phyloP scores from a whole-genome alignment of 2,797 vertebrate species.

The Galaxias olidus region DNA sequence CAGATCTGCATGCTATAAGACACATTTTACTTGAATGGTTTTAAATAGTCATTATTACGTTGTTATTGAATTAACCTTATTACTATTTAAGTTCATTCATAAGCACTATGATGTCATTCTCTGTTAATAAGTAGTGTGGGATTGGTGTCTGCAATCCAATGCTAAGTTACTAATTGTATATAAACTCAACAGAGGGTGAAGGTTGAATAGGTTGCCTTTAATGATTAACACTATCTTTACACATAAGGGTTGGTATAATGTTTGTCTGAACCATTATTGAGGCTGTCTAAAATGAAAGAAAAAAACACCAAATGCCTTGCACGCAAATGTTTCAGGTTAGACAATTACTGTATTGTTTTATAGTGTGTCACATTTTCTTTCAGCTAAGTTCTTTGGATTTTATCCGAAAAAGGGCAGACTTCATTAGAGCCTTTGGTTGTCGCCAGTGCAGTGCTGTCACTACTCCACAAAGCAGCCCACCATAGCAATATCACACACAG shows the following conservation, averaged over 20 bases:
- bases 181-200: background rate
- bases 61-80: slow-evolving; percentile 34
- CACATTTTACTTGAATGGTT: slow-evolving; percentile 60
- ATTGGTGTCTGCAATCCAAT: slow-evolving; percentile 7
- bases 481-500: slow-evolving; percentile 39
- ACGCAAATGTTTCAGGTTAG: no score
- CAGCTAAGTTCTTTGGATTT: no score
- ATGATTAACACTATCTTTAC: background rate
- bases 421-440: no score
- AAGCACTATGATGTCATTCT: slow-evolving; percentile 51
- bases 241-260: no score
- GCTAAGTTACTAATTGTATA: slow-evolving; percentile 2
- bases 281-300: no score
- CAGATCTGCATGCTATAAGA: slow-evolving; percentile 54
- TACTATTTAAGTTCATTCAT: slow-evolving; percentile 46
- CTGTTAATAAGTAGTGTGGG: slow-evolving; percentile 29
- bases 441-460: slow-evolving; percentile 14
- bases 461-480: slow-evolving; percentile 6
- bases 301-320: no score
- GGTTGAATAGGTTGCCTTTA: background rate
- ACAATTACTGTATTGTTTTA: slow-evolving; percentile 19
- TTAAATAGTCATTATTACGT: slow-evolving; percentile 52
- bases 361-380: no score
- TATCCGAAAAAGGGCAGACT: no score
- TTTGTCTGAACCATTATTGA: no score